Percentiles rank a stretch among this genome's conserved stretches.
These are phyloP conservation scores for Pachyseris speciosa DNA, from an alignment of 64 coral and sea anemone genomes.

Conservation along the genomic window DNA sequence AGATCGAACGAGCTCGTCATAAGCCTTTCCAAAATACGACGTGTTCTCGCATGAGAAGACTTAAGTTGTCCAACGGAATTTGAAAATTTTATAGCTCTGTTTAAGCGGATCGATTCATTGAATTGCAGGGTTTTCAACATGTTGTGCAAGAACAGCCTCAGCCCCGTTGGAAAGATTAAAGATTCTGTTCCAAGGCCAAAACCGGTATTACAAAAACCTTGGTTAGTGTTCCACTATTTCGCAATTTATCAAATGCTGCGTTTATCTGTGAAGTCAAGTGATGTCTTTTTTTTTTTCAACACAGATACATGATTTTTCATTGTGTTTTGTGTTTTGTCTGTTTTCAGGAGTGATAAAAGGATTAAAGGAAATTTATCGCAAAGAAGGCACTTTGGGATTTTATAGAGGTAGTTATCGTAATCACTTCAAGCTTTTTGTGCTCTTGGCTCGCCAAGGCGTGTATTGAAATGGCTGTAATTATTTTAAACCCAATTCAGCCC, in stretches of 20 bases:
- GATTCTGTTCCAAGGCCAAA: slow-evolving; percentile 71
- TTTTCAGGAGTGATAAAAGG: background rate
- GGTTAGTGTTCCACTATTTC: background rate
- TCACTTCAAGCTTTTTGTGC: background rate
- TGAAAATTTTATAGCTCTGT: no score
- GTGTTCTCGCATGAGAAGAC: no score
- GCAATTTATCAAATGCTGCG: no score
- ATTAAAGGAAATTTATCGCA: background rate
- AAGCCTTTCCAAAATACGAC: no score
- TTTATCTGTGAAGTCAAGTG: no score
- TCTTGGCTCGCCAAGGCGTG: background rate
- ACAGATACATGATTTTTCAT: background rate
- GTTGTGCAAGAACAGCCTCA: slow-evolving; percentile 66
- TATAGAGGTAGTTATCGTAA: slow-evolving; percentile 36
- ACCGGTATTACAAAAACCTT: slow-evolving; percentile 69
- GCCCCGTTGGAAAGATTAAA: slow-evolving; percentile 66
- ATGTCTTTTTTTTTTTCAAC: no score
- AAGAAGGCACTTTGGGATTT: background rate
- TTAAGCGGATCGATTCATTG: no score
- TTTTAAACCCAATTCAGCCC: no score
- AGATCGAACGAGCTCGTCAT: no score
- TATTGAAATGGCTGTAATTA: no score
- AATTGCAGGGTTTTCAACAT: slow-evolving; percentile 16
- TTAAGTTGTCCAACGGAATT: no score
- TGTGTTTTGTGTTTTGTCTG: background rate